phyloP scores from a whole-genome alignment of 92 coral and sea anemone species.

The Plumapathes pennacea region DNA sequence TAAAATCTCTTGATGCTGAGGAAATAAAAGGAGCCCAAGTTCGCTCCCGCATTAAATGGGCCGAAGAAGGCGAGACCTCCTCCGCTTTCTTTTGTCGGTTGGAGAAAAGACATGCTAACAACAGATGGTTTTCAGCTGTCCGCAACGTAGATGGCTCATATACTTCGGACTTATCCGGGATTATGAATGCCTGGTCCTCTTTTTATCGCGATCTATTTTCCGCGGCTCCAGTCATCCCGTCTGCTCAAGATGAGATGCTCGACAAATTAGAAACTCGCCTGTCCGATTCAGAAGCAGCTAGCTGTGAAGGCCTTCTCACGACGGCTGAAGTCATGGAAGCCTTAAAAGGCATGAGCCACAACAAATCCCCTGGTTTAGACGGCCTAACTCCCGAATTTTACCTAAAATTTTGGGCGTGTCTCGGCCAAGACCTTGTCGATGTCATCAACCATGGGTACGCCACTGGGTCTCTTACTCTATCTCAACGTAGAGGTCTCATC shows the following conservation, averaged over 20 bases:
- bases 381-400: slow-evolving; percentile 25
- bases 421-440: not conserved
- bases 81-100: slow-evolving; percentile 5
- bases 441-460: not conserved
- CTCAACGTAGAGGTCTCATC: not conserved
- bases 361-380: slow-evolving; percentile 33
- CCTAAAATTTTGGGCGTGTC: slow-evolving; percentile 1
- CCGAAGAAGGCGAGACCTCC: too few species aligned
- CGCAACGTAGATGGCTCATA: too few species aligned
- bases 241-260: not conserved
- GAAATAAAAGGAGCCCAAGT: too few species aligned
- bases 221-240: not conserved
- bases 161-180: not conserved
- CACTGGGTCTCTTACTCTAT: not conserved
- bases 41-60: too few species aligned
- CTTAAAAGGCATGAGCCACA: slow-evolving; percentile 3
- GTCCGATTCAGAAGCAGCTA: too few species aligned
- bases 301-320: slow-evolving; percentile 24
- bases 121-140: too few species aligned
- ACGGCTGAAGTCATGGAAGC: not conserved
- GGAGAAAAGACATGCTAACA: not conserved
- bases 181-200: not conserved
- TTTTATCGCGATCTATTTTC: slow-evolving; percentile 3
- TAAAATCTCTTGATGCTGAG: too few species aligned
- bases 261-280: not conserved